Evolutionary conservation across 2,113 vertebrate species (phyloP), one percentile per base, ranked within the genome.

Genomic region (Rafetus swinhoei): DNA sequence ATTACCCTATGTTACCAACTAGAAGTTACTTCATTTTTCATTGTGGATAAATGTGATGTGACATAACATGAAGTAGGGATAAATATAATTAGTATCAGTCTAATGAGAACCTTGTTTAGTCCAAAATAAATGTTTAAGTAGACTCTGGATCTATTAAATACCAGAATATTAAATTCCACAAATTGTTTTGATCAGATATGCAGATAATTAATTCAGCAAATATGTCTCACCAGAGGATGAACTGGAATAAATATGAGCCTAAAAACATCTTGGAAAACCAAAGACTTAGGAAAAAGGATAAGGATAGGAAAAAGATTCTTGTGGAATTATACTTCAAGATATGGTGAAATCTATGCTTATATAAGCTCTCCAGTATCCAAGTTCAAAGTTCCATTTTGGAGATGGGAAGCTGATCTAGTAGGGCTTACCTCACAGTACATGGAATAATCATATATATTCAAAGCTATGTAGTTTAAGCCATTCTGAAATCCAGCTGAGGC

Each of bases 311-410:
- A 53, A 53, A 13, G 9, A 53, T 99, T 89, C 98, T 98, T 1
- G 97, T 95, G 81, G 98, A 88, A 81, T 95, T 94, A 85, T 98
- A 97, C 87, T 99, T 97, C 92, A 99, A 97, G 98, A 98, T 97
- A 98, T 99, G 97, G 98, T 97, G 98, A 99, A 99, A 96, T 99
- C 99, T 97, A 99, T 99, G 98, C 98, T 99, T 96, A 99, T 98
- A 18, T 99, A 99, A 86, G 98, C 98, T 88, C 98, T 98, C 65
- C 97, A 96, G 77, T 39, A 39, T 98, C 98, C 84, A 98, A 92
- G 87, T 96, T 96, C 24, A 96, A 95, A 94, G 97, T 98, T 93
- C 97, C 97, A 81, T 99, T 99, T 56, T 98, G 98, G n/a, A 98
- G 98, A 35, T 98, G 97, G 90, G 89, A 97, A 87, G 93, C 90